phyloP scores from a whole-genome alignment of 2,113 vertebrate species.

The Platysteira castanea region DNA sequence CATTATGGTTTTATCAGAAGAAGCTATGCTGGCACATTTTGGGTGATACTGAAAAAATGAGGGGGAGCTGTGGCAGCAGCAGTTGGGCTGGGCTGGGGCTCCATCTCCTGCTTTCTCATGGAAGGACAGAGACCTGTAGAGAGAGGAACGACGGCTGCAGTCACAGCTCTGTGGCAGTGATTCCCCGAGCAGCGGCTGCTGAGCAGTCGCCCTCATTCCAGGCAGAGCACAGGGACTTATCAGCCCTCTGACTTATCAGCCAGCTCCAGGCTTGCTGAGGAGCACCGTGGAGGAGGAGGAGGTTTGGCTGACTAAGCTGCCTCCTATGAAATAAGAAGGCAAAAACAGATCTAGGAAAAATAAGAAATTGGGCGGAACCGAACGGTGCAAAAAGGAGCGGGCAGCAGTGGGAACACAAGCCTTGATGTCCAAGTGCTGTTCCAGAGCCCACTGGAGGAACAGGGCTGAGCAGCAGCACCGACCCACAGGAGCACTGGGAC shows the following conservation, averaged over 20 bases:
- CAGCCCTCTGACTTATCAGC: neutral
- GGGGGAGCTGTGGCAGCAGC: neutral
- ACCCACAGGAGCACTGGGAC: fast-evolving
- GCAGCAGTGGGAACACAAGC: neutral
- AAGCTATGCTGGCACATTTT: neutral
- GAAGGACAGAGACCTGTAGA: neutral
- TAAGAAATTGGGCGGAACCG: neutral
- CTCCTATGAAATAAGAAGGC: neutral
- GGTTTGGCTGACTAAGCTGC: neutral
- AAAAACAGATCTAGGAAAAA: neutral
- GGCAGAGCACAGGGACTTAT: neutral
- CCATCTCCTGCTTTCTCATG: neutral
- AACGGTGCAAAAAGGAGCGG: neutral
- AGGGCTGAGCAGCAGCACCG: too few species aligned
- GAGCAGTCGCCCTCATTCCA: neutral
- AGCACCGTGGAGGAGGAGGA: neutral
- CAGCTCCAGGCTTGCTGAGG: neutral
- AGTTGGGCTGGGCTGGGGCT: slow-evolving; percentile 2
- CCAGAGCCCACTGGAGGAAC: neutral
- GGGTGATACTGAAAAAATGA: neutral
- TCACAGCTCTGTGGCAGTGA: neutral
- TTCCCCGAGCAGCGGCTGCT: neutral
- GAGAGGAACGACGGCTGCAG: neutral
- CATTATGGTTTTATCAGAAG: neutral
- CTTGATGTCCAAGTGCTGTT: neutral